These are phyloP conservation scores for Pelvicachromis taeniatus DNA, from an alignment of 2,113 vertebrate species.

Conservation along the genomic window DNA sequence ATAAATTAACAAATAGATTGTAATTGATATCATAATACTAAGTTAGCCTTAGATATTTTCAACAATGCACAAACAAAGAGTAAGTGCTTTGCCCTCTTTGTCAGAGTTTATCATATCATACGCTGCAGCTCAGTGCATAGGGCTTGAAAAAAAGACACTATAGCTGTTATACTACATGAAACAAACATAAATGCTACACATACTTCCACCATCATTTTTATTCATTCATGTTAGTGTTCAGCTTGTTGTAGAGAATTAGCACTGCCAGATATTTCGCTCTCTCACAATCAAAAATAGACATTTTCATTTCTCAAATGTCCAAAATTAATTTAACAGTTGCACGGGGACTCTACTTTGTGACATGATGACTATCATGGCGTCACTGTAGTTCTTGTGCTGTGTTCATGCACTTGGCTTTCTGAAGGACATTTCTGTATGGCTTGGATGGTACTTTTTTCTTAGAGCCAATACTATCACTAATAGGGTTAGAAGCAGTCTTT, in stretches of 20 bases:
- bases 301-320: neutral
- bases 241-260: neutral
- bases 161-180: neutral
- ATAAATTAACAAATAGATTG: too few species aligned
- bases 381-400: neutral
- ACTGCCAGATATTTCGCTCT: neutral
- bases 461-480: neutral
- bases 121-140: rapidly evolving
- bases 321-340: neutral
- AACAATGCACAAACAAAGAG: neutral
- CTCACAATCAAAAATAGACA: neutral
- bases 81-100: neutral
- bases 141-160: neutral
- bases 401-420: neutral
- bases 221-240: neutral
- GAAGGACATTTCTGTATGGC: neutral
- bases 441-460: neutral
- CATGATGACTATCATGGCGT: neutral
- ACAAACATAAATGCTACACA: neutral
- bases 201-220: neutral
- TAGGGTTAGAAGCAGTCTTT: neutral
- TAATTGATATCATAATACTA: neutral
- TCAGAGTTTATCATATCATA: neutral
- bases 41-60: neutral
- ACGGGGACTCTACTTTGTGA: neutral